Conservation (phyloP, 2,888 invertebrate species). For the Ormia ochracea region DNA sequence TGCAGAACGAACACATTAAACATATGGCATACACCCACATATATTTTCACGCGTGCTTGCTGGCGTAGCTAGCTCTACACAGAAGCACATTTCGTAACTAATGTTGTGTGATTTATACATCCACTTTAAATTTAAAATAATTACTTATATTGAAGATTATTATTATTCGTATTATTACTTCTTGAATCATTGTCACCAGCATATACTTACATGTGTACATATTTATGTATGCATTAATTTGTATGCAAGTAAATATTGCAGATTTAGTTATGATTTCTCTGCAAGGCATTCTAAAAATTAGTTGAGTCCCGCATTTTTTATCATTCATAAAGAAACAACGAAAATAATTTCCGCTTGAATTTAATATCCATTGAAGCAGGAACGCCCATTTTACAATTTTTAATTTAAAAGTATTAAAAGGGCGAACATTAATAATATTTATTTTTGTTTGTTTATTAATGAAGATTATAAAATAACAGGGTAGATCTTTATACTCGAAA, state of each 20-base stretch:
- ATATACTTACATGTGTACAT: too few species aligned
- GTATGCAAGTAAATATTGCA: conserved; percentile 44
- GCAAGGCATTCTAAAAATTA: conserved; percentile 7
- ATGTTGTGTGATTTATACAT: conserved; percentile 31
- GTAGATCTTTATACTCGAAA: too few species aligned
- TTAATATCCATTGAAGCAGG: conserved; percentile 31
- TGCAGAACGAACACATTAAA: not conserved
- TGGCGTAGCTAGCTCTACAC: not conserved
- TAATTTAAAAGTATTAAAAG: conserved; percentile 10
- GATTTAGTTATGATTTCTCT: conserved; percentile 30
- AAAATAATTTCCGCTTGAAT: conserved; percentile 44
- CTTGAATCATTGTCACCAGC: conserved; percentile 29
- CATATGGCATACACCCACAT: not conserved
- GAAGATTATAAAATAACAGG: not conserved
- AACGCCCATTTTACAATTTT: conserved; percentile 18
- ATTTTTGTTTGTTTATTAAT: not conserved
- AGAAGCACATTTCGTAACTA: not conserved
- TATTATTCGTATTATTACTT: conserved; percentile 27
- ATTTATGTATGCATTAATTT: too few species aligned
- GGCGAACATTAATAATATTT: not conserved
- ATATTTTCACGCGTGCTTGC: not conserved
- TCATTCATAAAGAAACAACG: conserved; percentile 7
- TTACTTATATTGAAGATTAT: conserved; percentile 21
- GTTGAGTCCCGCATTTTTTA: conserved; percentile 42
- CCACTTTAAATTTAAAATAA: conserved; percentile 46